phyloP scores from a whole-genome alignment of 2,797 vertebrate genomes.

The Prionace glauca region DNA sequence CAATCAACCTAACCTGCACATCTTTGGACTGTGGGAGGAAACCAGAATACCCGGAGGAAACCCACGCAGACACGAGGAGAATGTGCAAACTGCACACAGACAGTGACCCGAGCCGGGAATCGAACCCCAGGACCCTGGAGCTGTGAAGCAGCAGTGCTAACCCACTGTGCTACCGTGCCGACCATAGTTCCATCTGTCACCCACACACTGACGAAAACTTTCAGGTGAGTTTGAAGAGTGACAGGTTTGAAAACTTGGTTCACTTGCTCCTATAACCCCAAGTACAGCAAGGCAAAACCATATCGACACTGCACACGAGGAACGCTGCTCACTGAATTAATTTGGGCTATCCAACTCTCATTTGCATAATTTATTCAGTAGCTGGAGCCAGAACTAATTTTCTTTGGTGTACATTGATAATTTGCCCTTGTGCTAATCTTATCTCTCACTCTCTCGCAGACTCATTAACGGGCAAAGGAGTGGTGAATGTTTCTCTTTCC shows the following conservation, averaged over 20 bases:
- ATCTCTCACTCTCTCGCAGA: neutral
- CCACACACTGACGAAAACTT: neutral
- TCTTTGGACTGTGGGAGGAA: too few relatives aligned
- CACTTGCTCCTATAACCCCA: neutral
- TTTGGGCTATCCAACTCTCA: neutral
- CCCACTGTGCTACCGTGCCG: too few relatives aligned
- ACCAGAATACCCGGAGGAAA: too few relatives aligned
- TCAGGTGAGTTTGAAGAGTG: neutral
- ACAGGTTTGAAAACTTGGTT: neutral
- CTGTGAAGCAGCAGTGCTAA: too few relatives aligned
- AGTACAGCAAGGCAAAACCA: neutral
- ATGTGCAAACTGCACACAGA: too few relatives aligned
- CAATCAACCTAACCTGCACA: too few relatives aligned
- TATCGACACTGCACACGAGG: neutral
- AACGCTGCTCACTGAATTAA: neutral
- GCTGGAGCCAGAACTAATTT: neutral
- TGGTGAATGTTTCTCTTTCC: neutral
- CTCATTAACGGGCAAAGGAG: neutral
- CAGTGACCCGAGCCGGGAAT: too few relatives aligned
- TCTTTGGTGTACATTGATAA: neutral
- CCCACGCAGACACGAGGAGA: too few relatives aligned
- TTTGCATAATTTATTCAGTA: neutral
- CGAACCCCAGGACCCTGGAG: too few relatives aligned
- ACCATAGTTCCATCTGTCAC: neutral
- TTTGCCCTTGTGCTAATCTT: neutral